Percentiles rank a stretch among this genome's conserved stretches.
Conservation (phyloP, 2,888 invertebrate genomes). For the Leucophenga maculata region DNA sequence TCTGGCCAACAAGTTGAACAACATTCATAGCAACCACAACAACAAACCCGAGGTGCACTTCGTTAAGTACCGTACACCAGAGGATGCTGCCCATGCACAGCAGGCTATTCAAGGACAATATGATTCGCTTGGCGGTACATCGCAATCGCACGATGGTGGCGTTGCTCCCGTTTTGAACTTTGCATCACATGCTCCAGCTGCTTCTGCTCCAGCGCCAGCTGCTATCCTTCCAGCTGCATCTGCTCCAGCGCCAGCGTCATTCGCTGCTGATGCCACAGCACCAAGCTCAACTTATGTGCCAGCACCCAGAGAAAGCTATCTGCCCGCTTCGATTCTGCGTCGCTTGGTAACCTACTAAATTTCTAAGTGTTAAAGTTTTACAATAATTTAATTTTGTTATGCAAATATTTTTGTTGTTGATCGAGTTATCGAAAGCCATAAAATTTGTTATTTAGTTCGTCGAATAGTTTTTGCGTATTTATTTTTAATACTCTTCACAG, state of each 20-base stretch:
- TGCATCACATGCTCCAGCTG: conserved; percentile 50
- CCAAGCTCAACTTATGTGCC: conserved; percentile 51
- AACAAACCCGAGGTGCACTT: conserved; percentile 66
- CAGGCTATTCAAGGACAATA: conserved; percentile 63
- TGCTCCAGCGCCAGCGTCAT: conserved; percentile 23
- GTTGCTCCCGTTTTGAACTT: conserved; percentile 63
- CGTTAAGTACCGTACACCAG: conserved; percentile 66
- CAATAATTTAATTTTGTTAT: conserved; percentile 31
- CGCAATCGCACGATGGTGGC: conserved; percentile 58
- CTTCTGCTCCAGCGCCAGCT: conserved; percentile 27
- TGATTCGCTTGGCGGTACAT: conserved; percentile 58
- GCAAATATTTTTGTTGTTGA: conserved; percentile 18
- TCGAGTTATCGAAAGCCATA: conserved; percentile 13
- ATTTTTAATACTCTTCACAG: too few relatives aligned
- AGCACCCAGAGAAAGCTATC: conserved; percentile 54
- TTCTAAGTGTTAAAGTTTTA: conserved; percentile 38
- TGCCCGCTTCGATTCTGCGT: conserved; percentile 60
- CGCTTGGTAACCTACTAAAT: too few relatives aligned
- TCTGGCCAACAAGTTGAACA: conserved; percentile 55
- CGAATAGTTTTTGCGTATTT: neutral
- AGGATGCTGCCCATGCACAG: conserved; percentile 67
- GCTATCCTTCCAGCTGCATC: conserved; percentile 23
- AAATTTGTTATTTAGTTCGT: conserved; percentile 50
- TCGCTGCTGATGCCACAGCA: conserved; percentile 37
- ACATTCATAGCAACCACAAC: conserved; percentile 43